Base-by-base conservation (phyloP, 2,113 vertebrate genomes). In the Gulo gulo region DNA sequence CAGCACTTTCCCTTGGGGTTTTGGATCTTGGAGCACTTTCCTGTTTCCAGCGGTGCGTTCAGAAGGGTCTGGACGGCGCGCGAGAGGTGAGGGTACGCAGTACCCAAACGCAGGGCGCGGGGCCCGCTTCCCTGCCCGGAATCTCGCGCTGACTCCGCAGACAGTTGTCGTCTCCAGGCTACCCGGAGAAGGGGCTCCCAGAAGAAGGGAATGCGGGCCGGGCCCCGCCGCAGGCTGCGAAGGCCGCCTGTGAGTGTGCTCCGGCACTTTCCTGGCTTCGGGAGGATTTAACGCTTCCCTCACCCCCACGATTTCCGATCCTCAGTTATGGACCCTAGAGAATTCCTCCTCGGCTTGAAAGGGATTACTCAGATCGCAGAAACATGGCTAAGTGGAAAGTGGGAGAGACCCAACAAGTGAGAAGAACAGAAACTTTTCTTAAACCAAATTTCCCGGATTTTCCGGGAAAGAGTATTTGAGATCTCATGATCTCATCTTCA, bases 301-400 rank as follows among this genome's bases (percentile, higher is more conserved):
- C 45, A 29, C 61, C 8, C 79, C 34, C 42, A 11, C 26, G n/a
- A 78, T 42, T 85, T 50, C 83, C 20, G 31, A 57, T 67, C 71
- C 91, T 96, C 97, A 65, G 45, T 94, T 95, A 83, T 5, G 34
- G 59, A 71, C 92, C 78, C 94, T 1, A n/a, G 89, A 96, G 97
- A 97, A 96, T 96, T 88, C 86, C 95, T 96, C 67, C 52, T 65
- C 0, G 39, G 76, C 84, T 97, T 96, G 97, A 96, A 84, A 39
- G 88, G 96, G 95, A 95, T 97, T 97, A 96, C 36, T 23, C 97
- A 26, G 95, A 94, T 88, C 69, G 50, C 71, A 67, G 74, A 85
- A 94, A 87, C 92, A 82, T 57, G 95, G 91, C n/a, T 93, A 94
- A 96, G 94, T 65, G 86, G 84, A 63, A 63, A 81, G 74, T 26